Base-by-base conservation (phyloP, 2,888 invertebrate genomes). In the Biston stratarius region DNA sequence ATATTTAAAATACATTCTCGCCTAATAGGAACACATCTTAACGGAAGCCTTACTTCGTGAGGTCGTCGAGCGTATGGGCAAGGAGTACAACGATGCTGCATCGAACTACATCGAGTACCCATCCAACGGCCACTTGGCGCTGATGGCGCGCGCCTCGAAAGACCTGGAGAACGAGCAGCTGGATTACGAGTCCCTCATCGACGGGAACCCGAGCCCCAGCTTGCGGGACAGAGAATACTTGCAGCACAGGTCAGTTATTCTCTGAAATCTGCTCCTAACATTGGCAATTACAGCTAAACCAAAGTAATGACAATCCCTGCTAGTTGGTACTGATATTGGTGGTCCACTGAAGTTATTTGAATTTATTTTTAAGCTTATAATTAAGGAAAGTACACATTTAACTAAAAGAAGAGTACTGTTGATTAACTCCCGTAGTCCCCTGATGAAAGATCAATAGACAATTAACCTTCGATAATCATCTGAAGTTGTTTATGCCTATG, bases 151-250 rank as follows among this genome's bases (percentile, higher is more conserved):
- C 1, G 95, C 95, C 47, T 94, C 90, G 74, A 95, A 95, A 75
- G 95, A 95, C 65, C 82, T 95, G 79, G 94, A 95, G 83, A 93
- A 93, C 80, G 95, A 96, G 78, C 95, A 95, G 84, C 86, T 96
- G 74, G 97, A 97, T 84, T 97, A 97, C 83, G 97, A 97, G 72
- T 95, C 95, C 24, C 86, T 96, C 33, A 95, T 96, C 70, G 96
- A 96, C 52, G 94, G 95, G 42, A 96, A 96, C 85, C 95, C 96
- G 14, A 96, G 96, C 88, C 97, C 97, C 6, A 97, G 97, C 75
- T 94, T 97, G 70, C 95, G 98, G 36, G 98, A 98, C 87, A 97
- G 97, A 80, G 98, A 98, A 83, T 98, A 97, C 83, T 83, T 98
- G 77, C 97, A 97, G 83, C 98, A 98, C 87, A 97, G 96, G 94